These are phyloP conservation scores for Uropsilus gracilis DNA, from an alignment of 2,113 vertebrate genomes.

Conservation along the genomic window DNA sequence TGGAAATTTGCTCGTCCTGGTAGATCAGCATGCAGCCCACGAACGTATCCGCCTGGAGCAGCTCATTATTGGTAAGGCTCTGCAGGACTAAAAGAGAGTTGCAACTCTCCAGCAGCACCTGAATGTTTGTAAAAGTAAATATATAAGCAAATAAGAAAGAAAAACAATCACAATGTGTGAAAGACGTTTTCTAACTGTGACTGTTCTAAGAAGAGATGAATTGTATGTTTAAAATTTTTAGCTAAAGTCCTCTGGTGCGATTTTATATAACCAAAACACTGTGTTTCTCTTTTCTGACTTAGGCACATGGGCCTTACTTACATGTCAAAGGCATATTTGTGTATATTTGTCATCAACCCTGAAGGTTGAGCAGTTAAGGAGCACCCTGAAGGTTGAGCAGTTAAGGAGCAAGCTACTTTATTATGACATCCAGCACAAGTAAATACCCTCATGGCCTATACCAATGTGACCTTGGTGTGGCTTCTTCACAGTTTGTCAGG, in stretches of 20 bases:
- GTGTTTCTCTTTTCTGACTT: neutral
- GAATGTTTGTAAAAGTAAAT: neutral
- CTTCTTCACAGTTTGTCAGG: neutral
- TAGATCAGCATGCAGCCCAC: slow-evolving; percentile 98
- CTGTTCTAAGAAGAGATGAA: neutral
- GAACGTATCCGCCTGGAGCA: slow-evolving; percentile 96
- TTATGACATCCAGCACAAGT: neutral
- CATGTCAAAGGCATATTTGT: neutral
- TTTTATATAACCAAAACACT: neutral
- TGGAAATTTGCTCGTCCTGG: slow-evolving; percentile 94
- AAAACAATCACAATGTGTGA: neutral
- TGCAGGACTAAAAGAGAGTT: neutral
- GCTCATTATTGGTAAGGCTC: slow-evolving; percentile 90
- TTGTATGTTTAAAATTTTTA: neutral
- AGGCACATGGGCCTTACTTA: neutral
- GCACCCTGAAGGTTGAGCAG: neutral
- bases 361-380: neutral
- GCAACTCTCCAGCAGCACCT: neutral
- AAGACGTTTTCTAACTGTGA: neutral
- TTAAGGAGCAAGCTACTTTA: neutral
- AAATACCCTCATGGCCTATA: fast-evolving
- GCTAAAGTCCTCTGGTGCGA: neutral
- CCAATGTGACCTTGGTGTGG: neutral
- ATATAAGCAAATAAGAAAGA: no score
- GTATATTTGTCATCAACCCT: neutral